Base-by-base conservation (phyloP, 35 echinoderm and acorn worm genomes). In the Apostichopus californicus region DNA sequence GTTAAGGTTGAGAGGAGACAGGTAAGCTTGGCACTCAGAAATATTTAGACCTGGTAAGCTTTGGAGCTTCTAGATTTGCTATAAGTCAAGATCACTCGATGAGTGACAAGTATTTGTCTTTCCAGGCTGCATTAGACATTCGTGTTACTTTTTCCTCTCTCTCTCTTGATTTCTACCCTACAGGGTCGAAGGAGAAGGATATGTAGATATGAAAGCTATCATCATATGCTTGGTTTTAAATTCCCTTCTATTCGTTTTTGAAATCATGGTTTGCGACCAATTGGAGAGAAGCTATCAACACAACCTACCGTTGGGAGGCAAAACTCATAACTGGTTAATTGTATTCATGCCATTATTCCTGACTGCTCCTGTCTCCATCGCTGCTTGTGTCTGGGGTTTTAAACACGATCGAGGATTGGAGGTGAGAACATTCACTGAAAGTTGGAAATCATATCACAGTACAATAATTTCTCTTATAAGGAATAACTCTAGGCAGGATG, bases 371-470 rank as follows among this genome's bases (percentile, higher is more conserved):
- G 90, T 98, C 13, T 98, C 96, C 20, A 98, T 98, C 12, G 96
- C 96, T 77, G 96, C 96, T 13, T 98, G 96, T 92, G 94, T 98
- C 5, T 98, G 96, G 96, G 96, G 96, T 55, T 98, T 98, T 92
- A 95, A 93, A 77, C 96, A 98, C 92, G 96, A 98, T 52, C 91
- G 96, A 55, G 94, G 94, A 55, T 64, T 98, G 70, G 94, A 98
- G 92, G 96, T 97, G 78, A 93, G 81, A 56, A 75, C 14, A 75
- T 22, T 61, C 34, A 46, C 2, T 46, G 34, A 46, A 46, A 46
- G 34, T 46, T 46, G 34, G 34, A 46, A 46, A 46, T 46, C 34
- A 46, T 46, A 46, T 46, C 34, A 46, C 3, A 46, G 34, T 46
- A 46, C 0, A 46, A 46, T 46, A 46, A 46, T 46, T 46, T 46